Conservation (phyloP, 2,113 vertebrate genomes). For the Ictalurus punctatus region DNA sequence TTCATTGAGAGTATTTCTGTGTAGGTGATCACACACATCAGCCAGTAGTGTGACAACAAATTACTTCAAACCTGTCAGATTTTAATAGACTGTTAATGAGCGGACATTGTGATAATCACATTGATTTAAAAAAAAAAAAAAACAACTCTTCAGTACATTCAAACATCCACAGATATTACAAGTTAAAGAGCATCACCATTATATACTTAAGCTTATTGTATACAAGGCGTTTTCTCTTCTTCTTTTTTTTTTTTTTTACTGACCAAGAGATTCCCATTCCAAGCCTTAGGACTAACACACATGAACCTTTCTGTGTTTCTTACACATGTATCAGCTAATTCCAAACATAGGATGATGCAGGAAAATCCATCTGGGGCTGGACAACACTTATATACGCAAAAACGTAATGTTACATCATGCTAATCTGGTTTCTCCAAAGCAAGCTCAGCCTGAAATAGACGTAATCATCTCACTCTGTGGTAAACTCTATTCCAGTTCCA, state of each 20-base stretch:
- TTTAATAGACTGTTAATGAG: conserved; percentile 32
- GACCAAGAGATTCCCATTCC: background rate
- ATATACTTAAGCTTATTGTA: conserved; percentile 10
- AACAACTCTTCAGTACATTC: conserved; percentile 31
- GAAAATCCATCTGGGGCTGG: background rate
- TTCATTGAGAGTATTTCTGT: conserved; percentile 4
- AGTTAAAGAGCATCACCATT: conserved; percentile 21
- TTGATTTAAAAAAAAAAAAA: background rate
- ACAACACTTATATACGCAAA: background rate
- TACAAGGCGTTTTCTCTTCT: background rate
- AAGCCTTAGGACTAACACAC: background rate
- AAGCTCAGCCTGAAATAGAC: conserved; percentile 7
- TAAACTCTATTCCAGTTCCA: background rate
- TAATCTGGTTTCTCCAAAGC: conserved; percentile 10
- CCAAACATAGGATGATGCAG: background rate
- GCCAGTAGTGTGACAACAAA: conserved; percentile 2
- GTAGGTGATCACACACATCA: conserved; percentile 6
- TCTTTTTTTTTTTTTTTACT: background rate
- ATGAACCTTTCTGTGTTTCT: background rate
- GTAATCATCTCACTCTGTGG: no score
- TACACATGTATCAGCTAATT: background rate
- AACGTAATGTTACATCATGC: background rate
- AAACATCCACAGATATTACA: conserved; percentile 30
- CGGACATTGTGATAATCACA: conserved; percentile 13
- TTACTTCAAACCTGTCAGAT: conserved; percentile 29